Evolutionary conservation across 2,113 vertebrate species (phyloP).

Genomic region (Smithornis capensis): DNA sequence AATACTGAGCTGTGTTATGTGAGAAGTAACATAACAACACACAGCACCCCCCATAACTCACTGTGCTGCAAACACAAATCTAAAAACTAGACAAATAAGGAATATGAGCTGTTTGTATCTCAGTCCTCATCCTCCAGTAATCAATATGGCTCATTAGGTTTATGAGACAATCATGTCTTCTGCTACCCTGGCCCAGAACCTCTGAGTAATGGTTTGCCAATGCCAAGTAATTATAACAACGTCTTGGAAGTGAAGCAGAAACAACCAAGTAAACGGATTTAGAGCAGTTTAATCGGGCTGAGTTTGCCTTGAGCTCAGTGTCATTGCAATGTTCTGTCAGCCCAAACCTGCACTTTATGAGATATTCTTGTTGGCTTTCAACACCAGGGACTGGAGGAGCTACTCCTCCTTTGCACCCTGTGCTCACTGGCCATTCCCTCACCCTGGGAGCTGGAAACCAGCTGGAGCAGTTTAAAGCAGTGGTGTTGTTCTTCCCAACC

Average conservation of each 20-base stretch:
- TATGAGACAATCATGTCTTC: conserved; percentile 16
- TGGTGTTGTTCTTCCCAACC: background rate
- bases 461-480: background rate
- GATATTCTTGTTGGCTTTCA: background rate
- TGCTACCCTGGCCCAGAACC: conserved; percentile 19
- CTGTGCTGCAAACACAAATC: background rate
- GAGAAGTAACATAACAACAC: background rate
- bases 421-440: fast-evolving
- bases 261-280: conserved; percentile 30
- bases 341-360: background rate
- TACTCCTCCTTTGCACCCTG: background rate
- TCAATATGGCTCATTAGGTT: conserved; percentile 22
- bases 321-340: background rate
- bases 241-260: conserved; percentile 48
- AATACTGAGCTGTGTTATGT: background rate
- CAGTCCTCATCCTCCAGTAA: background rate
- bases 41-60: background rate
- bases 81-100: background rate
- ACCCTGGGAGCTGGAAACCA: background rate
- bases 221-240: conserved; percentile 34
- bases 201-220: conserved; percentile 21
- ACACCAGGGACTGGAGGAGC: background rate
- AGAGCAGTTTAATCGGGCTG: background rate
- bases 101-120: background rate
- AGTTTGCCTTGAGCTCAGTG: background rate